These are phyloP conservation scores for Urocitellus parryii DNA, from an alignment of 2,113 vertebrate genomes.

Conservation along the genomic window DNA sequence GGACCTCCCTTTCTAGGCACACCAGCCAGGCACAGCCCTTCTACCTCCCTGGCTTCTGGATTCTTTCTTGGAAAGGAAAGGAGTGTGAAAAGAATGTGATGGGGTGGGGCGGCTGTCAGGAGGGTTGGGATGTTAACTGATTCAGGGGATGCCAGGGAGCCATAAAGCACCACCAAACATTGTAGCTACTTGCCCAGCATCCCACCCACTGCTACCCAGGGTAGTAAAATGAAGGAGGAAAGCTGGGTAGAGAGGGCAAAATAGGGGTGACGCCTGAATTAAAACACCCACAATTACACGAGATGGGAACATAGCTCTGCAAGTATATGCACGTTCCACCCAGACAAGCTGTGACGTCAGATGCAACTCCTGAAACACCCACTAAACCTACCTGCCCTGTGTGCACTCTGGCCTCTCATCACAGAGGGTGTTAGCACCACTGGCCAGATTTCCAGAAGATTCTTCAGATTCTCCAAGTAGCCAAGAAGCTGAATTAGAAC, in stretches of 20 bases:
- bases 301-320: conserved; percentile 73
- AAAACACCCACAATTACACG: conserved; percentile 78
- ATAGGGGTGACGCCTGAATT: conserved; percentile 74
- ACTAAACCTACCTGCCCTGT: conserved; percentile 47
- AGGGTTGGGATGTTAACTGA: conserved; percentile 65
- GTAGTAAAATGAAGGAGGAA: conserved; percentile 69
- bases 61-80: conserved; percentile 81
- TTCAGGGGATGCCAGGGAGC: conserved; percentile 62
- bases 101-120: conserved; percentile 59
- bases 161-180: conserved; percentile 33
- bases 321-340: conserved; percentile 69
- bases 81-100: conserved; percentile 2
- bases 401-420: conserved; percentile 27
- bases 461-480: background rate
- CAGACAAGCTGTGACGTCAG: conserved; percentile 78
- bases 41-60: conserved; percentile 35
- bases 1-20: conserved; percentile 45
- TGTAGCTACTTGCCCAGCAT: conserved; percentile 65
- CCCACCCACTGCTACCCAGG: conserved; percentile 56
- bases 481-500: background rate
- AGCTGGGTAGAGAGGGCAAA: conserved; percentile 62
- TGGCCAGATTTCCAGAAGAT: conserved; percentile 5
- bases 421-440: background rate
- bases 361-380: conserved; percentile 51
- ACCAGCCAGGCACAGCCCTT: conserved; percentile 15